Evolutionary conservation across 2,797 vertebrate genomes (phyloP), one percentile per base, ranked within the genome.

Genomic region (Salmo trutta): DNA sequence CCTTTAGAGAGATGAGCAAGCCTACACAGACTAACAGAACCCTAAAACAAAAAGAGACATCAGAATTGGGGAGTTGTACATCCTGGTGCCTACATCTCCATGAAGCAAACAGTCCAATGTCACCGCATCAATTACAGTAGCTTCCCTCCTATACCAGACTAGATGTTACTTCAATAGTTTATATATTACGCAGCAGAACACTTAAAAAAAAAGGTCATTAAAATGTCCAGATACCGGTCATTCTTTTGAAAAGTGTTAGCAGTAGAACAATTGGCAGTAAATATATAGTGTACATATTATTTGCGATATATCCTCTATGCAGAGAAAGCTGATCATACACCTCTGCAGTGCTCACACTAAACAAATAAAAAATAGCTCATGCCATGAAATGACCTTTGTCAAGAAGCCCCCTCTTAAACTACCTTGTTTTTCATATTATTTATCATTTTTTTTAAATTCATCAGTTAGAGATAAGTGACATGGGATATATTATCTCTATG

Each of bases 381-480:
- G 62, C 33, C 33, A 3, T 70, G 2, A 70, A 70, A 72, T 72
- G 16, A 54, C 24, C 51, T 8, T 54, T 52, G 51, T 54, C 16
- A 5, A 29, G 15, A 54, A 27, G 67, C 33, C 12, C 67, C 67
- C 15, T 68, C 67, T 19, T 10, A 36, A 33, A 69, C 5, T 31
- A 69, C 33, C 33, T 69, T 31, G 71, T 33, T 54, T 72, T 29
- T 27, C 14, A 72, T 27, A 14, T 29, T 8, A 24, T 54, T 41
- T 14, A n/a, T 24, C 2, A 29, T 12, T 14, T 5, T 5, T 0
- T 54, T 62, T 73, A 82, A 64, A 10, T 67, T 29, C 66, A 17
- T 75, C 69, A 67, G 74, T 73, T 66, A 64, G 81, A 14, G 36
- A 74, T 75, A 78, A 79, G 78, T 78, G 51, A 78, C 71, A 77